Evolutionary conservation across 2,113 vertebrate species (phyloP).

Genomic region (Microcebus jonahi): DNA sequence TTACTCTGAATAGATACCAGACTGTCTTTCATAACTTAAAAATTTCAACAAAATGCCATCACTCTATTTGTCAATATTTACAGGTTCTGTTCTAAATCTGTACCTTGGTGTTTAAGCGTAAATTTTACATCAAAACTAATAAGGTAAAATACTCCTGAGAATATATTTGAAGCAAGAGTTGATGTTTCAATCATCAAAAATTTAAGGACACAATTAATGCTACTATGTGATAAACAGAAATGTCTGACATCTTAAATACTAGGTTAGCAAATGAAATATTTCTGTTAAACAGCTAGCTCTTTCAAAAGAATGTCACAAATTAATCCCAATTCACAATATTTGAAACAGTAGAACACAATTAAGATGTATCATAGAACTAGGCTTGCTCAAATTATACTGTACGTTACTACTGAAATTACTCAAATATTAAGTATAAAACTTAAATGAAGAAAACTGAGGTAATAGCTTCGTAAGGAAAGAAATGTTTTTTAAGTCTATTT

Average conservation of each 20-base stretch:
- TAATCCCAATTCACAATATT: background rate
- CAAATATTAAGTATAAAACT: conserved; percentile 7
- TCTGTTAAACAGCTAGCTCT: background rate
- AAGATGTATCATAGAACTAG: background rate
- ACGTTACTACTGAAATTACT: background rate
- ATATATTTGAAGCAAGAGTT: background rate
- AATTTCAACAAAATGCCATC: background rate
- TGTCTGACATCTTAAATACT: background rate
- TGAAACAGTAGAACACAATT: conserved; percentile 9
- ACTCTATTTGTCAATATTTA: conserved; percentile 1
- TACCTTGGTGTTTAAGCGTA: background rate
- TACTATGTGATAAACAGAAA: background rate
- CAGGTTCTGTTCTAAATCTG: background rate
- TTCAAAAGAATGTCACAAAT: conserved; percentile 1
- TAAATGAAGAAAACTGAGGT: background rate
- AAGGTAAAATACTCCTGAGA: background rate
- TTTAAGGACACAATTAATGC: background rate
- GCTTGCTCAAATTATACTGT: background rate
- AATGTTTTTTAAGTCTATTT: background rate
- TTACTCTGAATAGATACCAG: conserved; percentile 27
- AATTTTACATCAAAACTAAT: background rate
- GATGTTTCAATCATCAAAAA: background rate
- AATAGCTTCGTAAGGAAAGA: background rate
- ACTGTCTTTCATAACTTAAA: conserved; percentile 7
- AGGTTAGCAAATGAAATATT: background rate